These are phyloP conservation scores for Mareca strepera DNA, from an alignment of 2,797 vertebrate genomes.

Conservation along the genomic window DNA sequence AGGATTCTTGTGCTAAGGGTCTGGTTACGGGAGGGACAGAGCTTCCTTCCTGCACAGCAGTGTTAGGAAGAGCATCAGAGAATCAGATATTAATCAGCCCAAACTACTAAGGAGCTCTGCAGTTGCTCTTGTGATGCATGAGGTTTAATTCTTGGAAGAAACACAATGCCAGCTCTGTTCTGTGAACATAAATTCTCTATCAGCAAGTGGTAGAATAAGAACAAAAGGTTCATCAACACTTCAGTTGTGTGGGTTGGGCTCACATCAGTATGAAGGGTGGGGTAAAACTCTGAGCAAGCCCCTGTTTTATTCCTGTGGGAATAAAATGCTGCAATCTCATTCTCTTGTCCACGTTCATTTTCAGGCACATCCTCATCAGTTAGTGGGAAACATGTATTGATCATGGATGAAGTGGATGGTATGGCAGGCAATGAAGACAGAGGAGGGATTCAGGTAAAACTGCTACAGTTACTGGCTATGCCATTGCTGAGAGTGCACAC, in stretches of 20 bases:
- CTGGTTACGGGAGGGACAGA: background rate
- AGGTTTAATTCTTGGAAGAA: background rate
- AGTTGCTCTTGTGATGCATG: background rate
- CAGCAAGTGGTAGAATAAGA: background rate
- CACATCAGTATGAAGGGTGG: background rate
- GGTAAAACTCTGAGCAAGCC: background rate
- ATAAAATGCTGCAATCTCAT: background rate
- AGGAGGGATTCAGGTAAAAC: constrained; percentile 93
- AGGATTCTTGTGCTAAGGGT: background rate
- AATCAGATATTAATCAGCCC: background rate
- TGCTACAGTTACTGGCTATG: background rate
- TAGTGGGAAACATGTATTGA: constrained; percentile 88
- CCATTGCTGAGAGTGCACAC: background rate
- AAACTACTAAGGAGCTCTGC: background rate
- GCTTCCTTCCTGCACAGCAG: background rate
- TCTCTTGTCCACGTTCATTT: constrained; percentile 46
- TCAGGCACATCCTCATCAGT: constrained; percentile 86
- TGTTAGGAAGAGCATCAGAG: background rate
- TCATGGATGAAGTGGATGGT: constrained; percentile 99
- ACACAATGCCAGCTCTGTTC: fast-evolving
- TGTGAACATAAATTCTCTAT: background rate
- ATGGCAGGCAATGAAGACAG: constrained; percentile 98
- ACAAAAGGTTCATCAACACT: background rate
- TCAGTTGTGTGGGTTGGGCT: background rate
- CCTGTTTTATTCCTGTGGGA: background rate